Base-by-base conservation (phyloP, 2,113 vertebrate species). In the Nothocercus nigrocapillus region DNA sequence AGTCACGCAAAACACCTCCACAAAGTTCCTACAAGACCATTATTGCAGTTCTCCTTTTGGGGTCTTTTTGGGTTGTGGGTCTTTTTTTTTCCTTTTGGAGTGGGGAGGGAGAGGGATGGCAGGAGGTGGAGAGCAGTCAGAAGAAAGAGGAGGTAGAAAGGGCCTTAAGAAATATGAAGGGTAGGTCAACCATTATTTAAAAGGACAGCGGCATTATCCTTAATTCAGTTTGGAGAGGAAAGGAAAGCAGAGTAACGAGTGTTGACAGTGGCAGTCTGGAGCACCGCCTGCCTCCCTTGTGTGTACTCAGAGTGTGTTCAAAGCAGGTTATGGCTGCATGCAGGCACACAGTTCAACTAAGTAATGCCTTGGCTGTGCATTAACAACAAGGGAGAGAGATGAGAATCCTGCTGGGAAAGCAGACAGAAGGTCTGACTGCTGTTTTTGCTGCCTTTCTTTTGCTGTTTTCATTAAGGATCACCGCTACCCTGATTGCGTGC, bases 11-110 rank as follows among this genome's bases (percentile, higher is more conserved):
- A 73, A 44, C 5, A 49, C 44, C 21, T 49, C 16, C 4, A 22
- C 38, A 85, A 78, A 45, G 0, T 38, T 82, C 28, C 17, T 45
- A 16, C 5, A 7, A 68, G 30, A 47, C 3, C 5, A 4, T 25
- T 1, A 2, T 4, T 38, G 3, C 4, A 58, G 5, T 59, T 18
- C 14, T 59, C 17, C 5, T 54, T 54, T 58, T 24, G 54, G 30
- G 30, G 30, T 30, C 28, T 58, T 79, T 61, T 32, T 18, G 19
- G 45, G 11, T 18, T 16, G 22, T 3, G 2, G 3, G 0, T 4
- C 0, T 42, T 80, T 44, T 80, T 44, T 36, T 2, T 67, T 44
- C 5, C 3, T 1, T 5, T 16, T 0, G 0, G 7, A 20, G 7
- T 21, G 9, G 5, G 2, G 7, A 0, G 0, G 5, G 18, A 47